Evolutionary conservation across 2,113 vertebrate species (phyloP).

Genomic region (Eira barbara): DNA sequence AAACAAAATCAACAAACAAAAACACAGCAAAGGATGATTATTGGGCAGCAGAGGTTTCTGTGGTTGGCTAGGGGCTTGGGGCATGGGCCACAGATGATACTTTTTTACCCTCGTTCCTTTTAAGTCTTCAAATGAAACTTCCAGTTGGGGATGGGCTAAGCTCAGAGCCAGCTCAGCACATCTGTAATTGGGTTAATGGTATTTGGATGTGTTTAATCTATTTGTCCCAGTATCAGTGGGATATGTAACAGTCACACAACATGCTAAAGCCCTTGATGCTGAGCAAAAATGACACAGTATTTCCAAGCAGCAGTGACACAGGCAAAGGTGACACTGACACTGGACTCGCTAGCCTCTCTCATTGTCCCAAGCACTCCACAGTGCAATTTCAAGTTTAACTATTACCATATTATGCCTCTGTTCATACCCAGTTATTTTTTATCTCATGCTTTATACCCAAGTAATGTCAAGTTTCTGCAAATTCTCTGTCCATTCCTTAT

Average conservation of each 20-base stretch:
- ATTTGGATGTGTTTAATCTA: conserved; percentile 30
- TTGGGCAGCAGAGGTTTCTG: not conserved
- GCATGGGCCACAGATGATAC: not conserved
- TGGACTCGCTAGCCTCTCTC: not conserved
- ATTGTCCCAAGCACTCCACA: not conserved
- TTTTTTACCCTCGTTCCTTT: conserved; percentile 40
- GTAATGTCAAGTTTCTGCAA: not conserved
- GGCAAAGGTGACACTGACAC: not conserved
- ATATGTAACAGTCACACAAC: not conserved
- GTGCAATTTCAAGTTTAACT: not conserved
- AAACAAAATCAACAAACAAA: conserved; percentile 39
- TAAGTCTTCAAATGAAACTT: conserved; percentile 49
- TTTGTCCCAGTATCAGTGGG: not conserved
- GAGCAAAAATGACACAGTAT: not conserved
- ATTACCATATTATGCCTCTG: too few species aligned
- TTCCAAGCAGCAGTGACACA: not conserved
- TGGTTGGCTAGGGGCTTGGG: not conserved
- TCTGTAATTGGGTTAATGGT: conserved; percentile 44
- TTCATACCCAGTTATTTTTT: not conserved
- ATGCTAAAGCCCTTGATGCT: not conserved
- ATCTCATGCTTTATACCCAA: not conserved
- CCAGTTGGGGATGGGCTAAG: not conserved
- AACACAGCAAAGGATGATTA: conserved; percentile 7
- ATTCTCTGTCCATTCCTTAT: not conserved
- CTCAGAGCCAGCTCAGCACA: not conserved